Evolutionary conservation across 2,888 invertebrate species (phyloP).

Genomic region (Sussaba pulchella): DNA sequence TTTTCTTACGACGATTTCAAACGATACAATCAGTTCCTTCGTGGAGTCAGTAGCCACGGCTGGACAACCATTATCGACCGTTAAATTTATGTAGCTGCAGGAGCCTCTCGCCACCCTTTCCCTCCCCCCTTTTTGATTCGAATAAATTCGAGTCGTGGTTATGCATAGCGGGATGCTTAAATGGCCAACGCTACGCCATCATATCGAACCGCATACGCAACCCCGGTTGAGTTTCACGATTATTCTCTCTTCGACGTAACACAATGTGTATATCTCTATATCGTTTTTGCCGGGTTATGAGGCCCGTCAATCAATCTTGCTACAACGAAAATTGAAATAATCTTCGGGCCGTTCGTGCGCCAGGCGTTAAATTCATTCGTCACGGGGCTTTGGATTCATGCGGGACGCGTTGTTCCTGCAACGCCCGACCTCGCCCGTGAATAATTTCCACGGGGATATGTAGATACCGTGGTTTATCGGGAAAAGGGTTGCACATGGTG

Average conservation of each 20-base stretch:
- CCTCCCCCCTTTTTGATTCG: slow-evolving; percentile 36
- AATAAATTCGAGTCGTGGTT: slow-evolving; percentile 52
- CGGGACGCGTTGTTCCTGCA: slow-evolving; percentile 17
- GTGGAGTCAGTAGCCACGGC: slow-evolving; percentile 10
- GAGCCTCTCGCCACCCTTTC: slow-evolving; percentile 21
- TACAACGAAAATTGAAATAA: slow-evolving; percentile 68
- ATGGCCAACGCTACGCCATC: slow-evolving; percentile 31
- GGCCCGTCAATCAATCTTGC: slow-evolving; percentile 65
- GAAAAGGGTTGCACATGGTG: not conserved
- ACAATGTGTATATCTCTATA: slow-evolving; percentile 21
- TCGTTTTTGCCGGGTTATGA: slow-evolving; percentile 33
- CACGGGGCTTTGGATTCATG: slow-evolving; percentile 57
- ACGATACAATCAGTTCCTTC: not conserved
- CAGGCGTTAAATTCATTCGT: slow-evolving; percentile 64
- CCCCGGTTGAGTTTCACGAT: slow-evolving; percentile 6
- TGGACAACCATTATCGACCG: slow-evolving; percentile 64
- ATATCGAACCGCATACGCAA: slow-evolving; percentile 34
- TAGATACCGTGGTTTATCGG: not conserved
- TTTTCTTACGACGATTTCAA: not conserved
- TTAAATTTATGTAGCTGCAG: slow-evolving; percentile 76
- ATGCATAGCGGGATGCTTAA: slow-evolving; percentile 49
- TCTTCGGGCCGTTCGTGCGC: slow-evolving; percentile 52
- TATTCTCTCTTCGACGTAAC: slow-evolving; percentile 42
- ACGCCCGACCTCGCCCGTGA: slow-evolving; percentile 51
- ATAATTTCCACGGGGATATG: slow-evolving; percentile 63